Percentiles rank a stretch among this genome's conserved stretches.
These are phyloP conservation scores for Rhinogobio ventralis DNA, from an alignment of 2,797 vertebrate genomes.

Conservation along the genomic window DNA sequence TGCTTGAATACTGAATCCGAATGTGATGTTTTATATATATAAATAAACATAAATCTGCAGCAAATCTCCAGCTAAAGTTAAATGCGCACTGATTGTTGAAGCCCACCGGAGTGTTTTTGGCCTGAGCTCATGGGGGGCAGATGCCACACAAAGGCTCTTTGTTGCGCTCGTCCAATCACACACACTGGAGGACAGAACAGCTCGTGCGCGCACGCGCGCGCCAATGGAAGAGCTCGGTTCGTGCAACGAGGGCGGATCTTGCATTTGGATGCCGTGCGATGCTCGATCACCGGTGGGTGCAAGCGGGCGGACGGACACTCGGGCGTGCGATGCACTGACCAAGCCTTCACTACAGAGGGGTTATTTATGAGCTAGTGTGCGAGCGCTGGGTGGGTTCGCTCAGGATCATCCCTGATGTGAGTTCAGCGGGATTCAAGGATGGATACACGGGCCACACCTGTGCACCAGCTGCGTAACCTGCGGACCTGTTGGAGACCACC, in stretches of 20 bases:
- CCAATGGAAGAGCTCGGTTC: slow-evolving; percentile 74
- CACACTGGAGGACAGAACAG: slow-evolving; percentile 68
- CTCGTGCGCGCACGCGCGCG: slow-evolving; percentile 59
- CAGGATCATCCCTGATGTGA: slow-evolving; percentile 18
- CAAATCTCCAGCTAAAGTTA: background rate
- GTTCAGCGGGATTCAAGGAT: slow-evolving; percentile 45
- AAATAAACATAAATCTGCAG: no score
- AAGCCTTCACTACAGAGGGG: background rate
- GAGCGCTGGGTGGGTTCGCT: background rate
- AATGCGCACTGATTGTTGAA: background rate
- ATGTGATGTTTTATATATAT: background rate
- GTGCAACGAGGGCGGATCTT: slow-evolving; percentile 70
- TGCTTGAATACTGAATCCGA: background rate
- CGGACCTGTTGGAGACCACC: slow-evolving; percentile 62
- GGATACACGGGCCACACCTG: slow-evolving; percentile 60
- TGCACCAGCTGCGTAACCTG: slow-evolving; percentile 74
- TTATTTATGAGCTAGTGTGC: slow-evolving; percentile 4
- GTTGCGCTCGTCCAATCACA: slow-evolving; percentile 69
- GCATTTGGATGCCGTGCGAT: slow-evolving; percentile 57
- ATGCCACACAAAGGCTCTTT: slow-evolving; percentile 76
- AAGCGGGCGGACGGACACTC: slow-evolving; percentile 19
- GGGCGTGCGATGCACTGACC: background rate
- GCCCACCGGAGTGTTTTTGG: slow-evolving; percentile 43
- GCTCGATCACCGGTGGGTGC: slow-evolving; percentile 53
- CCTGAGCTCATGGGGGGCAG: slow-evolving; percentile 52